Base-by-base conservation (phyloP, 2,113 vertebrate genomes). In the Pangasianodon hypophthalmus region DNA sequence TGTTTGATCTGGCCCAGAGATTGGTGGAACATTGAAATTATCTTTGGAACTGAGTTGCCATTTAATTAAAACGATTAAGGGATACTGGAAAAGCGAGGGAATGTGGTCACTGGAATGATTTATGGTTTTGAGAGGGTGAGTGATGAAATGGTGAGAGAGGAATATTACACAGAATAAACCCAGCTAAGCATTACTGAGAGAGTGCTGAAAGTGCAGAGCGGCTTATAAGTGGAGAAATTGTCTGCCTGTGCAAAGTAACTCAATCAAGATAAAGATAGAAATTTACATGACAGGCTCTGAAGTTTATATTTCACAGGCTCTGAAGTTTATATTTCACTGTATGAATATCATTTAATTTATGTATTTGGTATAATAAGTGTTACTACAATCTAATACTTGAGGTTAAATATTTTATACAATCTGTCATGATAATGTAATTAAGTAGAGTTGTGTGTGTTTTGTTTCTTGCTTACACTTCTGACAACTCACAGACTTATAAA, bases 1-100 rank as follows among this genome's bases (percentile, higher is more conserved):
- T 92, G 85, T 93, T 87, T 93, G 92, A 93, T 91, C 92, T 90
- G 87, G 84, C 89, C 87, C 71, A 86, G 85, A 89, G 88, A 85
- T 64, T 46, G 79, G 48, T 88, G 84, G 86, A 92, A 90, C 87
- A 60, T 86, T 79, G 41, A 87, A 91, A 88, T 89, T 90, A 93
- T 91, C 92, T 92, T 90, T 88, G 90, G 85, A 91, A 86, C 60
- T 62, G 26, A 41, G 21, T 79, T 85, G 73, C 88, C 73, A 90
- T 91, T 89, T 89, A 91, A 91, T 89, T 90, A 86, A 87, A 86
- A 86, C 79, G 69, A 92, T 91, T 91, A 91, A 90, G 90, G 82
- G 80, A 89, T 73, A 71, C 85, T 89, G 88, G 86, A 81, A 82
- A 82, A 85, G 80, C 69, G 48, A 89, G 82, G 84, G 88, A 81